Percentiles rank a stretch among this genome's conserved stretches.
Conservation (phyloP, 2,797 vertebrate species). For the Fundulus diaphanus region DNA sequence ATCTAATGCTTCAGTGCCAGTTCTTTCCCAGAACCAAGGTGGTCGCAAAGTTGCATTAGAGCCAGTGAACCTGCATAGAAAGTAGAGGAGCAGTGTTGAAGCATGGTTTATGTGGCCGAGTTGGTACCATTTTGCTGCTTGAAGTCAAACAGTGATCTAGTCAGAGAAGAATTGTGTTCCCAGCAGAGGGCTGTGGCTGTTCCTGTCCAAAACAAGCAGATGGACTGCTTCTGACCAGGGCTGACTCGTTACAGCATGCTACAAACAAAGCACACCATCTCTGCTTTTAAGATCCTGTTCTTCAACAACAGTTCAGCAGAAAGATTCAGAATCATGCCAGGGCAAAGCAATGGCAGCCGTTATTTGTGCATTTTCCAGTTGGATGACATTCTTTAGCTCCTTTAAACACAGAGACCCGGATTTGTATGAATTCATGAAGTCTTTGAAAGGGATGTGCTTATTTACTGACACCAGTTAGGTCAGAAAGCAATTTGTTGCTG, state of each 20-base stretch:
- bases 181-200: too few relatives aligned
- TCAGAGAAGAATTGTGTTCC: not conserved
- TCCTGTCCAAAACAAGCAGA: too few relatives aligned
- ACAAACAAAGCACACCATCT: constrained; percentile 2
- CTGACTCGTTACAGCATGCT: constrained; percentile 12
- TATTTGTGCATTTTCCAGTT: not conserved
- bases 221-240: not conserved
- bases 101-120: not conserved
- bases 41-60: not conserved
- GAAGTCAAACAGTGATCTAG: not conserved
- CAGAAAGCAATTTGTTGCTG: not conserved
- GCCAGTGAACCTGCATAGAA: not conserved
- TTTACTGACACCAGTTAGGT: not conserved
- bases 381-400: not conserved
- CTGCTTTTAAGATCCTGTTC: not conserved
- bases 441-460: not conserved
- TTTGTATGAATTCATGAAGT: too few relatives aligned
- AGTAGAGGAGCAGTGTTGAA: not conserved
- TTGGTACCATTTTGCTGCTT: not conserved
- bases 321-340: not conserved
- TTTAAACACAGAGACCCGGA: too few relatives aligned
- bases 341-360: not conserved
- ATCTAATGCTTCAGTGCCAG: constrained; percentile 13
- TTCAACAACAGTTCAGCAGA: not conserved
- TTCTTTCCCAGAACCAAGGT: constrained; percentile 21